These are phyloP conservation scores for Drosophila rellima DNA, from an alignment of 2,888 invertebrate genomes.

Conservation along the genomic window DNA sequence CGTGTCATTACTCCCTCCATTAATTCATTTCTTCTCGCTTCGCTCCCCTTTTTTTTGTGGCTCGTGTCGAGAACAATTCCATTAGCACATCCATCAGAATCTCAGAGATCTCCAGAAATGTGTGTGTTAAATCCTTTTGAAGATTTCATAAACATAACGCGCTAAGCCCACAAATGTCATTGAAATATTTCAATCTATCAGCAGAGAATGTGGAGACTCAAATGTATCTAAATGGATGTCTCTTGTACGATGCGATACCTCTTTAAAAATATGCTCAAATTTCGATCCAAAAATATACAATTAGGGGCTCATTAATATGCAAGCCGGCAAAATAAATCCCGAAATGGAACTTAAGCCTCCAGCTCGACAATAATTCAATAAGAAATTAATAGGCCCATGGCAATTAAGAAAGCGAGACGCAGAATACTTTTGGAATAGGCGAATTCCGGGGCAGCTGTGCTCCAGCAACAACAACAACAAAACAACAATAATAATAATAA, in stretches of 20 bases:
- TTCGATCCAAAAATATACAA: conserved; percentile 59
- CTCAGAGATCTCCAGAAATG: conserved; percentile 19
- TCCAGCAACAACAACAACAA: conserved; percentile 32
- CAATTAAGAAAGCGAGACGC: conserved; percentile 50
- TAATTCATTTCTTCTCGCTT: conserved; percentile 6
- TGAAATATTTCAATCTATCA: conserved; percentile 54
- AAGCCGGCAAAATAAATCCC: conserved; percentile 59
- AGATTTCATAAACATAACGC: conserved; percentile 69
- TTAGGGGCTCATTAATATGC: conserved; percentile 64
- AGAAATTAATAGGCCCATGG: conserved; percentile 68
- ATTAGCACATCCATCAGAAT: conserved; percentile 60
- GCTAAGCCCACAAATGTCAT: conserved; percentile 62
- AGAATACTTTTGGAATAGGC: conserved; percentile 22
- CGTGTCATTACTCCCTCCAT: conserved; percentile 41
- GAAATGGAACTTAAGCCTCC: conserved; percentile 23
- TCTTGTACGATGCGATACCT: conserved; percentile 6
- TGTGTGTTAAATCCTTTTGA: conserved; percentile 61
- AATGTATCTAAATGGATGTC: background rate
- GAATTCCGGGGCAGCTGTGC: conserved; percentile 57
- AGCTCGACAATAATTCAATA: conserved; percentile 59
- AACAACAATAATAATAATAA: conserved; percentile 23
- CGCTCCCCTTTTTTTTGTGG: conserved; percentile 17
- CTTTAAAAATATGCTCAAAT: conserved; percentile 35
- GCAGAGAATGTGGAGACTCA: background rate
- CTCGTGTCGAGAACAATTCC: conserved; percentile 33